Conservation (phyloP, 2,113 vertebrate genomes). For the Quiscalus mexicanus region DNA sequence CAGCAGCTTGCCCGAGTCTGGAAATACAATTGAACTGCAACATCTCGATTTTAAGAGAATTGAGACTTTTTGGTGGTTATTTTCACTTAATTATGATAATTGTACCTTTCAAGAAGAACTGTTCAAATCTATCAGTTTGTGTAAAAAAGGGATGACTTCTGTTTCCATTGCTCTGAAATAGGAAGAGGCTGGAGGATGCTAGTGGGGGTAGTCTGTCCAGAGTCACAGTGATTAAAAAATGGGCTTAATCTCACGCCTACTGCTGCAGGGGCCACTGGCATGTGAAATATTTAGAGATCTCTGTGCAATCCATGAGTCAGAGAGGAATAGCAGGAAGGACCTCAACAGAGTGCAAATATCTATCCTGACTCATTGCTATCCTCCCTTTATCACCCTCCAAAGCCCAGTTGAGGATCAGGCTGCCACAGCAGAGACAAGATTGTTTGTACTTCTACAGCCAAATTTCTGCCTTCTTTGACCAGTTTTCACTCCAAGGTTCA, state of each 20-base stretch:
- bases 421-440: neutral
- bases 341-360: neutral
- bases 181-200: neutral
- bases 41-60: constrained; percentile 49
- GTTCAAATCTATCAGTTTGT: neutral
- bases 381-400: neutral
- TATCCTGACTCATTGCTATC: neutral
- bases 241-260: neutral
- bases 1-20: constrained; percentile 67
- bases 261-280: neutral
- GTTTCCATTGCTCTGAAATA: neutral
- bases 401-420: neutral
- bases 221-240: neutral
- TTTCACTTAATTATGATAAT: constrained; percentile 57
- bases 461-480: neutral
- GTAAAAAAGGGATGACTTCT: neutral
- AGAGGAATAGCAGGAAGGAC: neutral
- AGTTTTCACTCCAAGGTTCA: neutral
- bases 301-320: neutral
- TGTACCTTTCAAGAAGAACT: constrained; percentile 4
- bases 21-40: constrained; percentile 65
- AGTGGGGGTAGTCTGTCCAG: neutral
- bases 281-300: neutral
- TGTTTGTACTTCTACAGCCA: neutral
- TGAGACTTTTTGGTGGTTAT: neutral